Evolutionary conservation across 2,797 vertebrate genomes (phyloP).

Genomic region (Valencia hispanica): DNA sequence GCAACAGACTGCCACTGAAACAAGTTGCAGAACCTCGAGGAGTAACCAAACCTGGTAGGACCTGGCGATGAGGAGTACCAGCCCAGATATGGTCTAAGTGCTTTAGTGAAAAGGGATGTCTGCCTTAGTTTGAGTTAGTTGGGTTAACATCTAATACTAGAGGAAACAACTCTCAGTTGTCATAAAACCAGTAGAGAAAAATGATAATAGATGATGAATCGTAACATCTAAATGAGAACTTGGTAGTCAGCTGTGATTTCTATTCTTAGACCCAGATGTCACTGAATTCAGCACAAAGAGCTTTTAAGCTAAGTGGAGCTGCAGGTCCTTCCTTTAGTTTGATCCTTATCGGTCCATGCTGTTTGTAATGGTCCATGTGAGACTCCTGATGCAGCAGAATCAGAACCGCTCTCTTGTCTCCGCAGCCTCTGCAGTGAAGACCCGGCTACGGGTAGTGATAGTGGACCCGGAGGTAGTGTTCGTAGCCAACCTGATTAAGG

Average conservation of each 20-base stretch:
- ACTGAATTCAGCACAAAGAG: no score
- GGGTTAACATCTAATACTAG: not conserved
- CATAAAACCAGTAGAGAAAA: not conserved
- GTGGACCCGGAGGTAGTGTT: constrained; percentile 96
- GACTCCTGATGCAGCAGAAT: not conserved
- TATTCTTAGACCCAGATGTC: no score
- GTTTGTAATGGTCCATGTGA: no score
- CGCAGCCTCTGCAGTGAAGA: constrained; percentile 57
- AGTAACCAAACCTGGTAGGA: constrained; percentile 64
- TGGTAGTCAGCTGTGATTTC: no score
- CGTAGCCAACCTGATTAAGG: constrained; percentile 89
- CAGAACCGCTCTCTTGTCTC: not conserved
- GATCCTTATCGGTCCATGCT: no score
- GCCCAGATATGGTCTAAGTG: no score
- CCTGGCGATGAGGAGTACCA: not conserved
- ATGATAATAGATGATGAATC: not conserved
- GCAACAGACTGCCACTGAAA: constrained; percentile 77
- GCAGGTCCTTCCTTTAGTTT: not conserved
- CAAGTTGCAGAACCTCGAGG: constrained; percentile 72
- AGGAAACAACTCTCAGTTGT: not conserved
- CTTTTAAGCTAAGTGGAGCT: no score
- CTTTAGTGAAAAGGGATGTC: no score
- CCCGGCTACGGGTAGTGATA: constrained; percentile 84
- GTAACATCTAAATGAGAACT: not conserved
- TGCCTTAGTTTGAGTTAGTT: not conserved